phyloP scores from a whole-genome alignment of 2,113 vertebrate genomes.

The Vidua macroura region DNA sequence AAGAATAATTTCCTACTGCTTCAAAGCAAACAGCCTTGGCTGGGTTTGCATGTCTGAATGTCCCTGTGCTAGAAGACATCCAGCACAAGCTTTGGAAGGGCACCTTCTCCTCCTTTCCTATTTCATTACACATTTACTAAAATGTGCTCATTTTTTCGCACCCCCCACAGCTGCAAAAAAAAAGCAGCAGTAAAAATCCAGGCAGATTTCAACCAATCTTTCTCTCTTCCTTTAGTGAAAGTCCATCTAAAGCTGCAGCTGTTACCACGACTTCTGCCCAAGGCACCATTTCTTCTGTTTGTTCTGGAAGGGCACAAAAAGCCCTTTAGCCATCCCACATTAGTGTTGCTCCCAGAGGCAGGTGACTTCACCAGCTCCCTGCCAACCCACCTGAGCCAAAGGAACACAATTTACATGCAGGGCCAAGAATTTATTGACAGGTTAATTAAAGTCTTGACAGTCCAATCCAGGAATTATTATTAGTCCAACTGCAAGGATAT shows the following conservation, averaged over 20 bases:
- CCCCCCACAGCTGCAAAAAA: background rate
- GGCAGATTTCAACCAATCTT: background rate
- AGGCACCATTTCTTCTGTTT: background rate
- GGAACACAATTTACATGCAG: background rate
- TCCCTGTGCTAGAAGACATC: background rate
- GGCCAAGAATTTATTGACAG: background rate
- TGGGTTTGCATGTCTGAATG: background rate
- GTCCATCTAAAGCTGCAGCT: background rate
- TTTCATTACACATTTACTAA: background rate
- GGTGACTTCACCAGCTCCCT: background rate
- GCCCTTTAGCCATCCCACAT: background rate
- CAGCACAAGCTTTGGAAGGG: background rate
- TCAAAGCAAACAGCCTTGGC: background rate
- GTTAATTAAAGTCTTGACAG: background rate
- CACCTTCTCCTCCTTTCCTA: background rate
- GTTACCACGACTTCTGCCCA: background rate
- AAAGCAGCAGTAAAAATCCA: background rate
- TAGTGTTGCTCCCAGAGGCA: background rate
- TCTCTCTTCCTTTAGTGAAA: background rate
- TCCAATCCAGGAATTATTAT: background rate
- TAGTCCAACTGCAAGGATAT: background rate
- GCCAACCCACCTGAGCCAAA: background rate
- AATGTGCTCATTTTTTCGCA: background rate
- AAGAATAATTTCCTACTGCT: background rate
- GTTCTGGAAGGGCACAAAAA: background rate